Percentiles rank a stretch among this genome's conserved stretches.
Conservation (phyloP, 2,797 vertebrate species). For the Eurystomus glaucurus region DNA sequence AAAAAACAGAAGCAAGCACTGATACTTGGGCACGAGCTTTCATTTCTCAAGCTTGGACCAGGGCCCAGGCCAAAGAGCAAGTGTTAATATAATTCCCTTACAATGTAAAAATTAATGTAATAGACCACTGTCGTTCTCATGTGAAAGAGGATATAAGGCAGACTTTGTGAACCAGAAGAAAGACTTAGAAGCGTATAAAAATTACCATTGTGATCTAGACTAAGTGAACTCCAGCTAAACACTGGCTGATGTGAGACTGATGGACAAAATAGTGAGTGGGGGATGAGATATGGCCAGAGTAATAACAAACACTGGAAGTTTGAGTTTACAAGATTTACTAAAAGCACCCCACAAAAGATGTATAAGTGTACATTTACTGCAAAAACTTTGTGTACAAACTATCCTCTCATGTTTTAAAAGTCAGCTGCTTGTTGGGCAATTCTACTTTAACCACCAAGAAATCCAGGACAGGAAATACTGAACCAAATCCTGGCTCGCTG, state of each 20-base stretch:
- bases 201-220: neutral
- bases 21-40: neutral
- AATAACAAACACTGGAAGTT: neutral
- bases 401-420: neutral
- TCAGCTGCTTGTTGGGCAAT: neutral
- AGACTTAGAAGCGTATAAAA: neutral
- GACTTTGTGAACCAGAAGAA: constrained; percentile 11
- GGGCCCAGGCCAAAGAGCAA: neutral
- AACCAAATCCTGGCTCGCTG: neutral
- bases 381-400: neutral
- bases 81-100: constrained; percentile 28
- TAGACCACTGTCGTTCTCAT: constrained; percentile 26
- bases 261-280: neutral
- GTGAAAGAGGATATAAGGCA: constrained; percentile 21
- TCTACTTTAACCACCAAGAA: neutral
- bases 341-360: neutral
- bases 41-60: neutral
- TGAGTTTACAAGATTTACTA: neutral
- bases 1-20: neutral
- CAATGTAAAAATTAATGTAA: constrained; percentile 12
- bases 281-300: neutral
- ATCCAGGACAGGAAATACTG: neutral
- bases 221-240: neutral
- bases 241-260: neutral
- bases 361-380: neutral